Evolutionary conservation across 2,113 vertebrate genomes (phyloP).

Genomic region (Fukomys damarensis): DNA sequence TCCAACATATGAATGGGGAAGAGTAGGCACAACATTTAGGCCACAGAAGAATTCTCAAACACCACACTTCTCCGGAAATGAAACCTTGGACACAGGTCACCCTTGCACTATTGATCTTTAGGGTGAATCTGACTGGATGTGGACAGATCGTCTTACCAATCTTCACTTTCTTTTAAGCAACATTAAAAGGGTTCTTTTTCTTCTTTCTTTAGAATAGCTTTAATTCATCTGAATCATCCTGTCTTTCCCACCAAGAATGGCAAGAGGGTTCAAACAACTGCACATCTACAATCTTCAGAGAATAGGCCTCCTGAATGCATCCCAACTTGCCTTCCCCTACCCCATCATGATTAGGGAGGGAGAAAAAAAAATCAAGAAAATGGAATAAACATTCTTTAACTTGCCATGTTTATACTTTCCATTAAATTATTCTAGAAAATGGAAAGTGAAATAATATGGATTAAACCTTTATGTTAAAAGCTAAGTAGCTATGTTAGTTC

Average conservation of each 20-base stretch:
- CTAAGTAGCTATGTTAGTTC: not conserved
- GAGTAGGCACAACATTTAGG: not conserved
- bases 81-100: fast-evolving
- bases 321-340: no score
- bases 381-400: not conserved
- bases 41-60: not conserved
- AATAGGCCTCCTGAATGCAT: fast-evolving
- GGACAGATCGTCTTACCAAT: not conserved
- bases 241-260: not conserved
- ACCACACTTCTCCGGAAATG: not conserved
- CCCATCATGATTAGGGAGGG: not conserved
- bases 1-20: not conserved
- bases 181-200: not conserved
- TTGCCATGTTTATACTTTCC: not conserved
- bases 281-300: not conserved
- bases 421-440: not conserved
- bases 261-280: not conserved
- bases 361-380: not conserved
- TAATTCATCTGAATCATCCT: not conserved
- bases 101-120: not conserved
- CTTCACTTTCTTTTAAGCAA: not conserved
- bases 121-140: not conserved
- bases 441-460: not conserved
- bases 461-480: not conserved
- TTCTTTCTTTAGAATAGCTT: not conserved